These are phyloP conservation scores for Isaurus tuberculatus DNA, from an alignment of 92 coral and sea anemone species.

Conservation along the genomic window DNA sequence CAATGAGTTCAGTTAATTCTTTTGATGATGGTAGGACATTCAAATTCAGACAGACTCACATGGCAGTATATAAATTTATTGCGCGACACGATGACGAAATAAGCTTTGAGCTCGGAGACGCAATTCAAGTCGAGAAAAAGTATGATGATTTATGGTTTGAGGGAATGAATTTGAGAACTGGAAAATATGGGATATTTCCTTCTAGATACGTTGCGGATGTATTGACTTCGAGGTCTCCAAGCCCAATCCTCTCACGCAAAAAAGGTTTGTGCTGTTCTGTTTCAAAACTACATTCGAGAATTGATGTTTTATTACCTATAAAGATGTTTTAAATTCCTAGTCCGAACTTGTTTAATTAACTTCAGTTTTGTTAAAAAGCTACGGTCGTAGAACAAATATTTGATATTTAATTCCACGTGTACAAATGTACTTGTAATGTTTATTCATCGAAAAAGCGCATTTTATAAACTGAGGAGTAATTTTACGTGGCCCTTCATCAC, in stretches of 20 bases:
- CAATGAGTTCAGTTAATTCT: constrained; percentile 40
- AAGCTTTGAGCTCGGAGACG: constrained; percentile 83
- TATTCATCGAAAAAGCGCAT: too few relatives aligned
- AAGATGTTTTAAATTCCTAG: too few relatives aligned
- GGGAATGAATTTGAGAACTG: constrained; percentile 84
- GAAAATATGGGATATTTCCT: constrained; percentile 82
- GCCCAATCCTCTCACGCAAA: neutral
- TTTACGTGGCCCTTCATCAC: too few relatives aligned
- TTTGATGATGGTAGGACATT: constrained; percentile 25
- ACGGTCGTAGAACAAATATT: too few relatives aligned
- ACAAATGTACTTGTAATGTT: too few relatives aligned
- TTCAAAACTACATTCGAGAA: neutral
- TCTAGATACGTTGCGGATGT: constrained; percentile 92
- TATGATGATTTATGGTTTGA: constrained; percentile 94
- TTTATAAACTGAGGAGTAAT: too few relatives aligned
- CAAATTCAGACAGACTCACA: constrained; percentile 82
- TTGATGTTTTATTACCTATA: too few relatives aligned
- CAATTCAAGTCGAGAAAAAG: constrained; percentile 73
- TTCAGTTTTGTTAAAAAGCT: too few relatives aligned
- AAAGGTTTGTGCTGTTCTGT: constrained; percentile 27
- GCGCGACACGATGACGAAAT: constrained; percentile 91
- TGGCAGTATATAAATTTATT: constrained; percentile 87
- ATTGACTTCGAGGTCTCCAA: constrained; percentile 44
- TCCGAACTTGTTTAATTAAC: too few relatives aligned
- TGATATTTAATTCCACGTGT: too few relatives aligned